Base-by-base conservation (phyloP, 2,888 invertebrate genomes). In the Hyalella azteca region DNA sequence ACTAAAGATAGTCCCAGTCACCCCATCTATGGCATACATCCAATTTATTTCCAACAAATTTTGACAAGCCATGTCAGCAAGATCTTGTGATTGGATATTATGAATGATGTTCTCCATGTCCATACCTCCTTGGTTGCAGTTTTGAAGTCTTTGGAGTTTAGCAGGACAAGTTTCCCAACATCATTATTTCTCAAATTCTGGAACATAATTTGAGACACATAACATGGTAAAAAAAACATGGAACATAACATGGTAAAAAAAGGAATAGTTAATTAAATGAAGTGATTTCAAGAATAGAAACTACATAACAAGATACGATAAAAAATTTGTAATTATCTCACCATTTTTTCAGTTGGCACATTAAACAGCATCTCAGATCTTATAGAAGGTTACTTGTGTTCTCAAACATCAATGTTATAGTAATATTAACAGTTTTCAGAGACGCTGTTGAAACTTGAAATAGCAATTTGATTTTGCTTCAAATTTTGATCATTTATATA, bases 51-150 rank as follows among this genome's bases (percentile, higher is more conserved):
- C 54, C n/a, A 54, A 54, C 11, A 22, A 4, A 19, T 26, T 13
- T 2, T 0, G 0, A 49, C 1, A 3, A n/a, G 19, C 19, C 15
- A 54, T n/a, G n/a, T n/a, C 22, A 22, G 22, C 5, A 22, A 49
- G 3, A 26, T 54, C 2, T 22, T 22, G 22, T 5, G 3, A 54
- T 5, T 54, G 9, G 9, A 13, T 13, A 54, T 26, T n/a, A n/a
- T n/a, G n/a, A 54, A 22, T 26, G 13, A 26, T 15, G 13, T 5
- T 26, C 11, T 3, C 5, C 22, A 22, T 26, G 0, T 26, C 32
- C 66, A 66, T 2, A 66, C 66, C 66, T 66, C 66, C 29, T 36
- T 66, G 19, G 66, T 36, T n/a, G 39, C 66, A 19, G 66, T 66
- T 2, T 66, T 66, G 66, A 66, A 66, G 29, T 66, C 36, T 29